Evolutionary conservation across 2,888 invertebrate species (phyloP), one percentile per base, ranked within the genome.

Genomic region (Reticulitermes lucifugus): DNA sequence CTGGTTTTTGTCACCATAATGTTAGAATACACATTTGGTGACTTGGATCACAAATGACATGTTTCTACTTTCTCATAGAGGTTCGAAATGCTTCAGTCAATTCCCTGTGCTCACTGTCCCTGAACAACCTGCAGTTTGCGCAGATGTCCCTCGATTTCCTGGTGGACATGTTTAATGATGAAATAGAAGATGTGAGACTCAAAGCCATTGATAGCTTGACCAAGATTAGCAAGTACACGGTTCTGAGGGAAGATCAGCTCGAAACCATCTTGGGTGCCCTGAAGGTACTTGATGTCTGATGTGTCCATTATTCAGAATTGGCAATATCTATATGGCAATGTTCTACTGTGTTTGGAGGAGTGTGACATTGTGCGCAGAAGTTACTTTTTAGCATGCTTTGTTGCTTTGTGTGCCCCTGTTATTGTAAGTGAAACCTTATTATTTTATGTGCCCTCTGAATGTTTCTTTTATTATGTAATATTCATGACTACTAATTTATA

Each of bases 161-260:
- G 77, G 99, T 99, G 1, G 99, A 99, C 90, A 99, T 99, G 99
- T 99, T 99, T 91, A 99, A 99, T 91, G 99, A 99, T 90, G 99
- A 99, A 93, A 99, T 99, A 87, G 98, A 99, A 91, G 97, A 97
- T 89, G 99, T 99, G 21, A 93, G 98, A 35, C 92, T 99, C 85
- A 96, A 97, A 89, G 98, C 99, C 3, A 99, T 99, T 88, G 97
- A 98, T 90, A 97, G 98, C 88, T 93, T 99, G 88, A 95, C 97
- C 29, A 95, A 95, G 88, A 97, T 99, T 89, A 95, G 98, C 1
- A 94, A 95, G 73, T 97, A 97, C 89, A 97, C 99, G 82, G 94
- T 96, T 71, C 92, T 99, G 59, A 92, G 98, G 79, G 98, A 98
- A 90, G 99, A 99, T 91, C 99, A 99, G 91, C 91, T 99, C 80